Evolutionary conservation across 1,140 invertebrate genomes (phyloP).

Genomic region (Argopecten irradians): DNA sequence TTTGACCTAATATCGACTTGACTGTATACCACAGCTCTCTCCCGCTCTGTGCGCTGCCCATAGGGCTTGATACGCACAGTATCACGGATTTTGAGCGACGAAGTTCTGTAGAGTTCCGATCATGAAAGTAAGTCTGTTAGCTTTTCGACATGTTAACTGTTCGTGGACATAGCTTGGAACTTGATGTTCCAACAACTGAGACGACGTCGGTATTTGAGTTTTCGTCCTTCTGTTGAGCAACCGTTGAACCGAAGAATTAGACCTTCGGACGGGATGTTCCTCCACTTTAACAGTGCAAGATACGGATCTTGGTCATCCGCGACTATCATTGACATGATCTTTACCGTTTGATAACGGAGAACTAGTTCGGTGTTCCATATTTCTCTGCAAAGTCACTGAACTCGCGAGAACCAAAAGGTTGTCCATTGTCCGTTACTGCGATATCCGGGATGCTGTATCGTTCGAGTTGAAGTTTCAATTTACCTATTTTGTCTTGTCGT

Average conservation of each 20-base stretch:
- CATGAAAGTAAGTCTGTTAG: not conserved
- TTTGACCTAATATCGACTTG: not conserved
- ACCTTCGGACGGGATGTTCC: not conserved
- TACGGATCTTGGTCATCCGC: not conserved
- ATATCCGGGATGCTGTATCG: slow-evolving; percentile 47
- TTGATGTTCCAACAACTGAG: not conserved
- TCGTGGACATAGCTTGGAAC: not conserved
- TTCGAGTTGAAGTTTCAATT: slow-evolving; percentile 50
- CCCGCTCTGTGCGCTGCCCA: not conserved
- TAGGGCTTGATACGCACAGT: not conserved
- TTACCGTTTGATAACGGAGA: not conserved
- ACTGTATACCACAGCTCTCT: not conserved
- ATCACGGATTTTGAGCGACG: not conserved
- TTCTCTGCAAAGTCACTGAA: not conserved
- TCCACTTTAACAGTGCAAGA: not conserved
- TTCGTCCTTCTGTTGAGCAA: slow-evolving; percentile 6
- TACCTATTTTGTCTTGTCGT: slow-evolving; percentile 44
- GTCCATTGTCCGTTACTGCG: slow-evolving; percentile 54
- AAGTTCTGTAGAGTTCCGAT: not conserved
- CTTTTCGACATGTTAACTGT: not conserved
- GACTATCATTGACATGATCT: not conserved
- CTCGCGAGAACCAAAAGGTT: slow-evolving; percentile 44
- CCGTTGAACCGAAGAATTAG: slow-evolving; percentile 19
- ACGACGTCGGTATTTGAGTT: not conserved
- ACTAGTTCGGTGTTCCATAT: not conserved